These are phyloP conservation scores for Triplophysa yarkandensis DNA, from an alignment of 2,797 vertebrate species.

Conservation along the genomic window DNA sequence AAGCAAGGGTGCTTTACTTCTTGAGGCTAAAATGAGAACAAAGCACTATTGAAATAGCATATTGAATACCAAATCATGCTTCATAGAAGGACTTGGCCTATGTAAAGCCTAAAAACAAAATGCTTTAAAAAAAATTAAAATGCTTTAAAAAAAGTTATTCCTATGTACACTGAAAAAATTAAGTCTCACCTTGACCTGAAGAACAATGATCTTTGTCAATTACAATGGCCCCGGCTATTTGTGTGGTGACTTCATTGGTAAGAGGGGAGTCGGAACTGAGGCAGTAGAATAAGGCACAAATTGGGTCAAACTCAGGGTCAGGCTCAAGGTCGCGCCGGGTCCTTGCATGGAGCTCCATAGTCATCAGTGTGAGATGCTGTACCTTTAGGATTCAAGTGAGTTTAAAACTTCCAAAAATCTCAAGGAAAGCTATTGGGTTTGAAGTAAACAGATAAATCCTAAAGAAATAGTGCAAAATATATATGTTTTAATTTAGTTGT, in stretches of 20 bases:
- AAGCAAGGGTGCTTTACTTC: slow-evolving; percentile 85
- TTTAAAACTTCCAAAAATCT: too few relatives aligned
- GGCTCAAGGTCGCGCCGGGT: slow-evolving; percentile 92
- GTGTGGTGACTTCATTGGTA: slow-evolving; percentile 73
- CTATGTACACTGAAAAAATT: background rate
- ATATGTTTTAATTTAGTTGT: too few relatives aligned
- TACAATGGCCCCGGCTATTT: slow-evolving; percentile 87
- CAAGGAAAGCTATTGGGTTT: too few relatives aligned
- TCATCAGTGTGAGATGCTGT: slow-evolving; percentile 91
- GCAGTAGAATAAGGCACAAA: slow-evolving; percentile 98
- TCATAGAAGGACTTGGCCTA: background rate
- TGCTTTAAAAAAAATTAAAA: too few relatives aligned
- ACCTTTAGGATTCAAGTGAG: slow-evolving; percentile 71
- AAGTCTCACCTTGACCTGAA: slow-evolving; percentile 75
- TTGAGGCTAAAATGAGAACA: slow-evolving; percentile 70
- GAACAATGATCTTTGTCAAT: slow-evolving; percentile 80
- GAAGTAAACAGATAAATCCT: too few relatives aligned
- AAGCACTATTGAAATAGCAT: slow-evolving; percentile 5
- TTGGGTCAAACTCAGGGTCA: slow-evolving; percentile 96
- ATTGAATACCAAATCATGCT: background rate
- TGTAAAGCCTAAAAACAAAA: slow-evolving; percentile 6
- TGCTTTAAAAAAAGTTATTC: too few relatives aligned
- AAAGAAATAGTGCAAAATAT: too few relatives aligned
- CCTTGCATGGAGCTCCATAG: slow-evolving; percentile 94
- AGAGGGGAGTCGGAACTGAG: slow-evolving; percentile 85